Evolutionary conservation across 1,140 invertebrate genomes (phyloP), one percentile per base, ranked within the genome.

Genomic region (Cyclargus thomasi): DNA sequence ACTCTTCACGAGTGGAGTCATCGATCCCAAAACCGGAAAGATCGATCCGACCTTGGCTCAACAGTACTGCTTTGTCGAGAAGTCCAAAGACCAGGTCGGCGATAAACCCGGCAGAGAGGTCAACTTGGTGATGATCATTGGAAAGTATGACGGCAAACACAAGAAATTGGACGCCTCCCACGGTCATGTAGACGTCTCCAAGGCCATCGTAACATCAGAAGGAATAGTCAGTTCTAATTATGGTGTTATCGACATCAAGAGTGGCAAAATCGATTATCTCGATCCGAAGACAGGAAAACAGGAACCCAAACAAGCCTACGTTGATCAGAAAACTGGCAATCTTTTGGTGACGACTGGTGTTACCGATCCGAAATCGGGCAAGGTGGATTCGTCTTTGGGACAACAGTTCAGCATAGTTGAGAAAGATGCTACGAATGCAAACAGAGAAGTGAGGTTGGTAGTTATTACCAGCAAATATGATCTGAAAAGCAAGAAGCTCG

Each of bases 401-500:
- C 91, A 92, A 74, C 83, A 91, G 78, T 93, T 82, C 75, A 92
- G 81, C 74, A 90, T 91, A 64, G 88, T 91, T 6, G 90, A 91
- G 59, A 92, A 93, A 78, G 87, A 93, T 62, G 92, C 92, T 67
- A 91, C 91, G 11, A 92, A 93, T 78, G 90, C 91, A 0, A 86
- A 86, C 57, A 91, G 91, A 72, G 91, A 91, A 78, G 91, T 92
- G 57, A 88, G 79, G 81, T 86, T 93, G 69, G 82, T 93, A 35
- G 90, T 92, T 7, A 91, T 93, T 36, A 93, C 92, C 29, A 91
- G 91, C 67, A 92, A 92, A 78, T 92, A 93, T 73, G 92, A 93
- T 70, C 79, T 92, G 2, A 92, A 92, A 77, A 90, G 81, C 53
- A 92, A 92, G 64, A 92, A 91, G 74, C 80, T 92, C 36, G 92